These are phyloP conservation scores for Tachysurus fulvidraco DNA, from an alignment of 2,113 vertebrate species.

Conservation along the genomic window DNA sequence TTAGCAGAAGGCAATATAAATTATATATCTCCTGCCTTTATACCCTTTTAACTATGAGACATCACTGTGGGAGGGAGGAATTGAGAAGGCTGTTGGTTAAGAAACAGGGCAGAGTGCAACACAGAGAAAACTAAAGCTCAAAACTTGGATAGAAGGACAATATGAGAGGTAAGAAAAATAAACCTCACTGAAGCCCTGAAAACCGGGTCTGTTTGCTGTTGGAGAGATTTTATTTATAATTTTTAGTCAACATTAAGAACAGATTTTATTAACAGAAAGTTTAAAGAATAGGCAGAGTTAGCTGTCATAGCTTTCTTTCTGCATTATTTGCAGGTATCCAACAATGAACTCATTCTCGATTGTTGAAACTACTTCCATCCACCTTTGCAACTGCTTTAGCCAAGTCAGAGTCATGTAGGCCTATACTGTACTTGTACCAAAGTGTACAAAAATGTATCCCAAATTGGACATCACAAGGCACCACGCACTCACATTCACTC, in stretches of 20 bases:
- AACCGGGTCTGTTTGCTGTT: neutral
- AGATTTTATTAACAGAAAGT: neutral
- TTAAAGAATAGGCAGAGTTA: neutral
- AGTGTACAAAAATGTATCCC: neutral
- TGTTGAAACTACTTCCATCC: neutral
- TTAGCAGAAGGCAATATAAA: constrained; percentile 38
- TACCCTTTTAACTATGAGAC: constrained; percentile 54
- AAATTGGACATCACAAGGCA: neutral
- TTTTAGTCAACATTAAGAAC: neutral
- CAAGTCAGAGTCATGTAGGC: neutral
- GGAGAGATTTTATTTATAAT: neutral
- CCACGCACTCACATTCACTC: neutral
- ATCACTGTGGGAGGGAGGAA: constrained; percentile 46
- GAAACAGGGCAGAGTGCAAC: neutral
- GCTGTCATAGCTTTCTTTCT: neutral
- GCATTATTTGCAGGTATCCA: neutral
- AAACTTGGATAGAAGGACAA: constrained; percentile 32
- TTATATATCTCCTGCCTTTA: constrained; percentile 46
- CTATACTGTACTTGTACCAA: neutral
- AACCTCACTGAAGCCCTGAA: neutral
- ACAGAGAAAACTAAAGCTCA: constrained; percentile 30
- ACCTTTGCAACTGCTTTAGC: neutral
- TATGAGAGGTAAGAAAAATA: neutral
- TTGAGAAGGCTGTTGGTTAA: neutral
- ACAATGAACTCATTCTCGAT: neutral